Conservation (phyloP, 2,113 vertebrate species). For the Spilogale gracilis region DNA sequence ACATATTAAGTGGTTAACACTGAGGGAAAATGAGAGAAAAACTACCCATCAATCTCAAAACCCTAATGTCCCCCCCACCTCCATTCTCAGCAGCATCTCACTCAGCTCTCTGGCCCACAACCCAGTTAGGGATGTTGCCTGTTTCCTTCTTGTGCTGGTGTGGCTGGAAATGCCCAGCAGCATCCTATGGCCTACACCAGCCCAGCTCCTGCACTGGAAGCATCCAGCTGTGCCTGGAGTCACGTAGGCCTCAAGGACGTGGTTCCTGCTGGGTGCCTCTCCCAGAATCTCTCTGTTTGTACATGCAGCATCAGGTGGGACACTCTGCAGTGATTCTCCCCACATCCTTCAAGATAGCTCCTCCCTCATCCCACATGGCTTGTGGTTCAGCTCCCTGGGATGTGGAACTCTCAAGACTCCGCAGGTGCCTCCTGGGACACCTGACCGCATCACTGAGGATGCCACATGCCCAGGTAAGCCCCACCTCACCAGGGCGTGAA, state of each 20-base stretch:
- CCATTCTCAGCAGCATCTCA: neutral
- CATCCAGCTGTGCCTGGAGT: neutral
- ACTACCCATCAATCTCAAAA: neutral
- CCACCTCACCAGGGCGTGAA: neutral
- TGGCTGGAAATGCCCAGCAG: neutral
- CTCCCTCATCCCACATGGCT: neutral
- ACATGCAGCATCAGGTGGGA: neutral
- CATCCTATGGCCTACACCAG: neutral
- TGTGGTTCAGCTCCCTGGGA: neutral
- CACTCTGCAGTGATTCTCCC: neutral
- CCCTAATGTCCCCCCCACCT: neutral
- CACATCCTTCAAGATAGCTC: neutral
- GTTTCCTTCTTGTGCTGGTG: neutral
- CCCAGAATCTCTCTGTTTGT: neutral
- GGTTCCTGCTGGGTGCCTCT: neutral
- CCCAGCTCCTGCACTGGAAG: neutral
- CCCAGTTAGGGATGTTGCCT: neutral
- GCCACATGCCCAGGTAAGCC: neutral
- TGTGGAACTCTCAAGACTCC: rapidly evolving
- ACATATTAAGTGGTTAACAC: neutral
- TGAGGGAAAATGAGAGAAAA: neutral
- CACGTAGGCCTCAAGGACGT: neutral
- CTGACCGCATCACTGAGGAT: neutral
- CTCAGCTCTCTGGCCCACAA: neutral
- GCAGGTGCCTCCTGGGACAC: neutral